Evolutionary conservation across 92 coral and sea anemone genomes (phyloP).

Genomic region (Muricea muricata): DNA sequence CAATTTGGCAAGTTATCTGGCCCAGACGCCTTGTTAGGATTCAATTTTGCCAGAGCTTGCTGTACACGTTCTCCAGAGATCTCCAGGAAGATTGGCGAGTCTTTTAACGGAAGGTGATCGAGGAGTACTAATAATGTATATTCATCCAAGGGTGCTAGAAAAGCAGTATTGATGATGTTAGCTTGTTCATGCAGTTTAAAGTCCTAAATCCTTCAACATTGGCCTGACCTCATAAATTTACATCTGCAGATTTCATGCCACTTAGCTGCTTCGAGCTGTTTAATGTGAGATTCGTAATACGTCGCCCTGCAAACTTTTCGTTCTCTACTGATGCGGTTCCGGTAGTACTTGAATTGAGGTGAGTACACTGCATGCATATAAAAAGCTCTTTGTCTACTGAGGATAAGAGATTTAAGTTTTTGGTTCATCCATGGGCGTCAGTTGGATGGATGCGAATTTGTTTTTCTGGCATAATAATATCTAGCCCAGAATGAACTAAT

Average conservation of each 20-base stretch:
- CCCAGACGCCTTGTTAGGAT: no score
- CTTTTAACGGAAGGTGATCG: constrained; percentile 23
- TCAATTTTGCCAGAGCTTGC: no score
- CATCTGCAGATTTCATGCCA: no score
- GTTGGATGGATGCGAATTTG: neutral
- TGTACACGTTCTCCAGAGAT: constrained; percentile 34
- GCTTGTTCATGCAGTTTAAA: constrained; percentile 13
- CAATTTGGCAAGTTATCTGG: no score
- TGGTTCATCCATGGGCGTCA: constrained; percentile 58
- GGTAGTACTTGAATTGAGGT: constrained; percentile 45
- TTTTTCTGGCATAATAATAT: constrained; percentile 51
- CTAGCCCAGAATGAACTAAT: constrained; percentile 36
- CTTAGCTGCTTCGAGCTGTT: constrained; percentile 60
- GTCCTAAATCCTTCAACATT: no score
- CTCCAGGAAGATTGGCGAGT: constrained; percentile 6
- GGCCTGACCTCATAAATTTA: no score
- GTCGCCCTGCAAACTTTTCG: constrained; percentile 46
- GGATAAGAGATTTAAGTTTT: constrained; percentile 47
- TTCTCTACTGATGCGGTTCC: constrained; percentile 43
- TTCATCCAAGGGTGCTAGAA: constrained; percentile 14
- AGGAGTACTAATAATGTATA: neutral
- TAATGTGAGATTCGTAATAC: constrained; percentile 50
- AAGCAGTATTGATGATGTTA: neutral
- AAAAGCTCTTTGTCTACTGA: constrained; percentile 60
- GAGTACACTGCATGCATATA: constrained; percentile 27